Base-by-base conservation (phyloP, 2,797 vertebrate genomes). In the Anas flavirostris region DNA sequence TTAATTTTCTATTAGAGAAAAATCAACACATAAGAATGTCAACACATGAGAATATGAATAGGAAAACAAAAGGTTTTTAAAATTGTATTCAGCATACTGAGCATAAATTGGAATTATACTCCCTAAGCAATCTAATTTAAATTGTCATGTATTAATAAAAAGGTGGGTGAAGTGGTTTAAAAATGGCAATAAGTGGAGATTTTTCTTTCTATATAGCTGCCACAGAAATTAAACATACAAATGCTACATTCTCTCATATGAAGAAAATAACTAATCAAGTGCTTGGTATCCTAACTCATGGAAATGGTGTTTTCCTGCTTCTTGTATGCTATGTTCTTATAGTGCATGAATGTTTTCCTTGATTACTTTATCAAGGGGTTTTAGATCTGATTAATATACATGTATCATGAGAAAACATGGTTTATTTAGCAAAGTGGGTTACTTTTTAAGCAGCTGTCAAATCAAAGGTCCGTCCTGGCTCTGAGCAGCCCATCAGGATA, bases 1-100 rank as follows among this genome's bases (percentile, higher is more conserved):
- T 81, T 92, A 95, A 72, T 89, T 94, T 92, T 93, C 48, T 81
- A 7, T 68, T 93, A 83, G n/a, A 33, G 69, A 70, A 95, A 93
- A 85, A 92, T 75, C 81, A 93, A 91, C 56, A 69, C 16, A 5
- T 63, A 79, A 74, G 66, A 63, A 92, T 82, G 67, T 72, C 60
- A 82, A 77, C 50, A 81, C 15, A 21, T 37, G 90, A 86, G 63
- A 82, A 82, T 68, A 70, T 52, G 39, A 91, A 80, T 56, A 46
- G 33, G 73, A 66, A 81, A 81, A 91, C 75, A 78, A 89, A 96
- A 90, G 53, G 48, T 85, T 92, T 85, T 48, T 50, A 43, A 60
- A 90, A 21, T 13, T 35, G 1, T 62, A 35, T 82, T 82, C 50
- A 17, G 18, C 21, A 46, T 58, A 43, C 15, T 23, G 39, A 74